phyloP scores from a whole-genome alignment of 1,140 invertebrate genomes.

The Amyelois transitella region DNA sequence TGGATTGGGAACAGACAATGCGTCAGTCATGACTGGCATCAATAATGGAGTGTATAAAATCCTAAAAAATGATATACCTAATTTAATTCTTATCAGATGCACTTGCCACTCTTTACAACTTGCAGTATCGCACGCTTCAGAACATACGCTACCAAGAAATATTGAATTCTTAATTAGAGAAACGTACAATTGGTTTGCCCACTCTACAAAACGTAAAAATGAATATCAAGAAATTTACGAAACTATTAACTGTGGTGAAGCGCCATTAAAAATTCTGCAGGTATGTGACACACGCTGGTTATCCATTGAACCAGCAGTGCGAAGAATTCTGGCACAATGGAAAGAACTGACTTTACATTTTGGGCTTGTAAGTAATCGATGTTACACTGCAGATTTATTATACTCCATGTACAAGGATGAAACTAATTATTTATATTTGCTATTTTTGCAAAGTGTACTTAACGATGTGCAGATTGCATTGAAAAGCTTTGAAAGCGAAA shows the following conservation, averaged over 20 bases:
- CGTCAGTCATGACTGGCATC: too few relatives aligned
- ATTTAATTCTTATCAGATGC: too few relatives aligned
- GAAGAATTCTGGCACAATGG: slow-evolving; percentile 21
- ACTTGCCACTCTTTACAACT: too few relatives aligned
- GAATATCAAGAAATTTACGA: slow-evolving; percentile 15
- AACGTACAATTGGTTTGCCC: slow-evolving; percentile 18
- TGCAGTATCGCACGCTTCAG: too few relatives aligned
- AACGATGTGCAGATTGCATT: too few relatives aligned
- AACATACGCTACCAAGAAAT: slow-evolving; percentile 7
- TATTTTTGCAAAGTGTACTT: too few relatives aligned
- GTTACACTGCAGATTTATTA: slow-evolving; percentile 18
- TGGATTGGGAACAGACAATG: too few relatives aligned
- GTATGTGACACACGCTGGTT: slow-evolving; percentile 21
- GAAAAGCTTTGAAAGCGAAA: too few relatives aligned
- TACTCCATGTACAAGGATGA: too few relatives aligned
- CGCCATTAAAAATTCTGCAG: slow-evolving; percentile 16
- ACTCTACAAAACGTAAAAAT: slow-evolving; percentile 18
- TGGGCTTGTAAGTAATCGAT: slow-evolving; percentile 7
- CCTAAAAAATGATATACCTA: too few relatives aligned
- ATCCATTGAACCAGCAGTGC: slow-evolving; percentile 17
- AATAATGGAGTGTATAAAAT: too few relatives aligned
- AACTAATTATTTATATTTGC: too few relatives aligned
- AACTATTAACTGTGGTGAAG: slow-evolving; percentile 18
- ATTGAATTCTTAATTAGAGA: slow-evolving; percentile 15
- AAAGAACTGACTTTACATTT: slow-evolving; percentile 20